Percentiles rank a stretch among this genome's conserved stretches.
Conservation (phyloP, 2,113 vertebrate species). For the Heptranchias perlo region DNA sequence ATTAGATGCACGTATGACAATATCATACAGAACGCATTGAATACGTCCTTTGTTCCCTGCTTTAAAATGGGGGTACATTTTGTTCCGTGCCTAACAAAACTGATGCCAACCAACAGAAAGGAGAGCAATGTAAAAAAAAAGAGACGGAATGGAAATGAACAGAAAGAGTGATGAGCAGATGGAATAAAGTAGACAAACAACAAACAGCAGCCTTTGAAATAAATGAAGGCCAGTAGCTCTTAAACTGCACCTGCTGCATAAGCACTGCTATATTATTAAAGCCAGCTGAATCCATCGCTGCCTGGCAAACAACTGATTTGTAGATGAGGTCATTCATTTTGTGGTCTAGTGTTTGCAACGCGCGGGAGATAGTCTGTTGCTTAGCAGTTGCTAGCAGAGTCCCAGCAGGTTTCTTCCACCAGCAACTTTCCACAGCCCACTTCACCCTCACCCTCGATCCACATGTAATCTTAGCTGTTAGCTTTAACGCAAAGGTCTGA, state of each 20-base stretch:
- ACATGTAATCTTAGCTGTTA: constrained; percentile 49
- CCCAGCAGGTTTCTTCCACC: constrained; percentile 60
- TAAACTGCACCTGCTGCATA: constrained; percentile 63
- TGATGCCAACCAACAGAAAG: constrained; percentile 40
- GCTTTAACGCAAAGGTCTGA: constrained; percentile 48
- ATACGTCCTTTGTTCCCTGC: not conserved
- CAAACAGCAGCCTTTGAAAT: constrained; percentile 49
- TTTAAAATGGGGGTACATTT: constrained; percentile 27
- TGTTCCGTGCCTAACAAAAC: constrained; percentile 40
- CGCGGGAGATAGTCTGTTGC: constrained; percentile 59
- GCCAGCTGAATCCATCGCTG: constrained; percentile 57
- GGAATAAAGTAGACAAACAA: constrained; percentile 28
- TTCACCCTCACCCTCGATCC: constrained; percentile 46
- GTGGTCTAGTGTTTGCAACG: constrained; percentile 54
- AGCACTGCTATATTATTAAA: constrained; percentile 48
- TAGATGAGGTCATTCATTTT: constrained; percentile 64
- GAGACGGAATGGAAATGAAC: constrained; percentile 50
- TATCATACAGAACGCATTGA: constrained; percentile 9
- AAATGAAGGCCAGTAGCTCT: constrained; percentile 48
- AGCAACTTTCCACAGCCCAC: constrained; percentile 48
- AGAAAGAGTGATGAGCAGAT: constrained; percentile 45
- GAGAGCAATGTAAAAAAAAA: constrained; percentile 39
- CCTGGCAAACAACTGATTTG: constrained; percentile 70
- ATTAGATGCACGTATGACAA: not conserved
- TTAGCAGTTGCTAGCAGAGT: constrained; percentile 60